Evolutionary conservation across 2,888 invertebrate genomes (phyloP), one percentile per base, ranked within the genome.

Genomic region (Drosophila suboccidentalis): DNA sequence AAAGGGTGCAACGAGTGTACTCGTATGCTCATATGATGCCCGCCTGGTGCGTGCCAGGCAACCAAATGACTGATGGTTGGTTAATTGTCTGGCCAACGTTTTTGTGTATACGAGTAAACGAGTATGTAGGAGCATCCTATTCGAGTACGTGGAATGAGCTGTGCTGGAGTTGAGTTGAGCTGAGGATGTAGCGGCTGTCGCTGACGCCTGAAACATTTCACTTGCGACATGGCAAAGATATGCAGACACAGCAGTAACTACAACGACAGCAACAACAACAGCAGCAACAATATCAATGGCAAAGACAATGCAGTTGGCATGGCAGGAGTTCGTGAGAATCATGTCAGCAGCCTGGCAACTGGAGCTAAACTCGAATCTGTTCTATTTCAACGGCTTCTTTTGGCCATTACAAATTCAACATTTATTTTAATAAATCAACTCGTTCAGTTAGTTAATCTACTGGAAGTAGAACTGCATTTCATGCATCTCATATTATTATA

Each of bases 1-100:
- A 26, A 26, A 1, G 17, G 29, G 46, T 44, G 62, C 41, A 4
- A 36, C 3, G 34, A 13, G n/a, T n/a, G 2, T n/a, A 38, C 36
- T 13, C 6, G n/a, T 8, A 6, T n/a, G 13, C 36, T 13, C 6
- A n/a, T 15, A 58, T 78, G 75, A 69, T 54, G 75, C 38, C 71
- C 71, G 71, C 75, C 82, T 68, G 77, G 74, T 83, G 82, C 82
- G 86, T 79, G 62, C 71, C 76, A 71, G 80, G 78, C 69, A 71
- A 79, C 66, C 78, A 83, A 84, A 89, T 84, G 89, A 88, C 84
- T 84, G 84, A 84, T 84, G 87, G 89, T 80, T 84, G 89, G 84
- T 89, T 84, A 84, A 84, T 84, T 87, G 84, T 89, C 89, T 83
- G 87, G 77, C 78, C 83, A 83, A 78, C 51, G 84, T 80, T 78